phyloP scores from a whole-genome alignment of 2,113 vertebrate genomes.

The Lota lota region DNA sequence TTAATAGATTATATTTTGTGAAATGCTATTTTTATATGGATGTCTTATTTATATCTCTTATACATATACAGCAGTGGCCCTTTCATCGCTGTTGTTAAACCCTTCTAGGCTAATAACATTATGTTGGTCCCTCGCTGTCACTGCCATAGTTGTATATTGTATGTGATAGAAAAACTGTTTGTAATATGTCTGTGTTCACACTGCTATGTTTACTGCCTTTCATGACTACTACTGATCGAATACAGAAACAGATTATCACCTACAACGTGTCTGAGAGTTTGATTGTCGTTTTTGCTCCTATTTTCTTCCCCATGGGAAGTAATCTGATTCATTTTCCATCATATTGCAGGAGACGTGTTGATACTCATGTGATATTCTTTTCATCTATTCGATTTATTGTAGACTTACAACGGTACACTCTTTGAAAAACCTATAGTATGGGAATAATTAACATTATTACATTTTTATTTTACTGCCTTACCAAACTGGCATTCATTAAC shows the following conservation, averaged over 20 bases:
- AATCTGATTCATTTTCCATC: background rate
- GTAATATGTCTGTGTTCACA: slow-evolving; percentile 71
- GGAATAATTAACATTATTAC: no score
- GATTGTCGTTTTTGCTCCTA: slow-evolving; percentile 19
- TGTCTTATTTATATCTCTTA: slow-evolving; percentile 94
- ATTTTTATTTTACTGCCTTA: no score
- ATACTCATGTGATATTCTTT: no score
- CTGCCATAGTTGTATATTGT: slow-evolving; percentile 63
- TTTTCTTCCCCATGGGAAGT: slow-evolving; percentile 17
- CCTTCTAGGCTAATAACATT: slow-evolving; percentile 41
- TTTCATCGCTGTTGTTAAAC: slow-evolving; percentile 57
- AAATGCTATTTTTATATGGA: slow-evolving; percentile 99
- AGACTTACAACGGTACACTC: no score
- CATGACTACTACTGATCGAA: slow-evolving; percentile 70
- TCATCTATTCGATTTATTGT: no score
- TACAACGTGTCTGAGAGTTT: slow-evolving; percentile 49
- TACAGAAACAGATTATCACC: slow-evolving; percentile 73
- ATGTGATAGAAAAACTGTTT: slow-evolving; percentile 54
- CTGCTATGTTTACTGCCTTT: slow-evolving; percentile 70
- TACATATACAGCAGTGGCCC: slow-evolving; percentile 59
- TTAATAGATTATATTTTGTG: slow-evolving; percentile 97
- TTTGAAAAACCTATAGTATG: no score
- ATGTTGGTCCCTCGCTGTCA: slow-evolving; percentile 58
- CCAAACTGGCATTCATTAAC: no score
- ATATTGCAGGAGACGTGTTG: no score